Percentiles rank a stretch among this genome's conserved stretches.
Evolutionary conservation across 1,140 invertebrate genomes (phyloP).

Genomic region (Plutomurus gul): DNA sequence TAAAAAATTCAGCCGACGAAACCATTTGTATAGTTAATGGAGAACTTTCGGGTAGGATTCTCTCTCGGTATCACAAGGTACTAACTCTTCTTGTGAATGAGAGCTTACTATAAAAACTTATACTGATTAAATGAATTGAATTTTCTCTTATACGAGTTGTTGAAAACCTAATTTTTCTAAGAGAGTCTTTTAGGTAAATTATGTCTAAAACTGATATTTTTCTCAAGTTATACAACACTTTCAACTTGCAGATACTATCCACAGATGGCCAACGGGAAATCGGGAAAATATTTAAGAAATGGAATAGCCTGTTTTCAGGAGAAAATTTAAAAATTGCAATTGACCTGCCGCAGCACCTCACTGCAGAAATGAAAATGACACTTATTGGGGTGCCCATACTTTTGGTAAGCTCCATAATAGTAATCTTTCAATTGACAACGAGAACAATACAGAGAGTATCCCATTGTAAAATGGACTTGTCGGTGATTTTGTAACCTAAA

Average conservation of each 20-base stretch:
- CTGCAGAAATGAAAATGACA: not conserved
- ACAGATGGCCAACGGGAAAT: slow-evolving; percentile 55
- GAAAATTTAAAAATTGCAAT: slow-evolving; percentile 61
- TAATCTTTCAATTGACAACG: too few relatives aligned
- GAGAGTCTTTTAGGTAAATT: too few relatives aligned
- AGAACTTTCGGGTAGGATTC: not conserved
- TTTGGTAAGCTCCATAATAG: too few relatives aligned
- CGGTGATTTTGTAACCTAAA: too few relatives aligned
- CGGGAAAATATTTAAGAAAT: slow-evolving; percentile 60
- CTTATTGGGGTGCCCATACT: slow-evolving; percentile 8
- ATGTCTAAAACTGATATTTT: not conserved
- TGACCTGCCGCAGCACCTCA: not conserved
- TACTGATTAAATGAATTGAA: not conserved
- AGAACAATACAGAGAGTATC: too few relatives aligned
- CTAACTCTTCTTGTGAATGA: not conserved
- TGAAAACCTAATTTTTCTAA: not conserved
- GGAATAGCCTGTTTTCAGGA: slow-evolving; percentile 59
- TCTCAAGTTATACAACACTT: not conserved
- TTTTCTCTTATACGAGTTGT: not conserved
- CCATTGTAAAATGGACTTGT: too few relatives aligned
- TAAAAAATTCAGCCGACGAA: not conserved
- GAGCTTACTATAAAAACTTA: not conserved
- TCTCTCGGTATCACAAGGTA: not conserved
- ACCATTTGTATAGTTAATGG: not conserved
- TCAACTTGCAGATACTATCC: slow-evolving; percentile 31